These are phyloP conservation scores for Patiria pectinifera DNA, from an alignment of 53 echinoderm and acorn worm species.

Conservation along the genomic window DNA sequence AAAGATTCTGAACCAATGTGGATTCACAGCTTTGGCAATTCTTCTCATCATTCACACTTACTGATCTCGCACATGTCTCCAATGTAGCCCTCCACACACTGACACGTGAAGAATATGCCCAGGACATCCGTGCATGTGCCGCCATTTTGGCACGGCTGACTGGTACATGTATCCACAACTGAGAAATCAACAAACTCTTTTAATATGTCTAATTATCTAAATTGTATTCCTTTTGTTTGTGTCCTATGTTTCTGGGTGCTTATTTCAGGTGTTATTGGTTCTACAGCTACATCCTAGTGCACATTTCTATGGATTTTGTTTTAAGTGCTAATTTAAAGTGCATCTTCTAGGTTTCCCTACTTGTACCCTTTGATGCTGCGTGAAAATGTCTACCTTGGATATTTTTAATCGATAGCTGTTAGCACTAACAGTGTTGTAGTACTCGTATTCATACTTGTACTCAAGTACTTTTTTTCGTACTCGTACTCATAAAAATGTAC, in stretches of 20 bases:
- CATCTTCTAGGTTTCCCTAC: not conserved
- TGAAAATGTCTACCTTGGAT: too few species aligned
- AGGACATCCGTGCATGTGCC: slow-evolving; percentile 60
- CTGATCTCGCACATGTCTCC: slow-evolving; percentile 68
- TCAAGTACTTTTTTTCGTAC: too few species aligned
- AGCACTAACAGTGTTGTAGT: too few species aligned
- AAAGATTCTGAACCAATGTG: not conserved
- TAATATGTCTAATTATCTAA: not conserved
- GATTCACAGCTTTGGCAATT: not conserved
- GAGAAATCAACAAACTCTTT: slow-evolving; percentile 3
- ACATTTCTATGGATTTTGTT: not conserved
- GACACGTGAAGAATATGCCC: slow-evolving; percentile 56
- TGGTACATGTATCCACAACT: slow-evolving; percentile 64
- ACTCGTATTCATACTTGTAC: too few species aligned
- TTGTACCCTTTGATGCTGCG: too few species aligned
- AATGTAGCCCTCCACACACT: slow-evolving; percentile 66
- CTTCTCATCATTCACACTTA: slow-evolving; percentile 29
- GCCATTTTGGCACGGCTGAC: slow-evolving; percentile 70
- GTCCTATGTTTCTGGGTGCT: not conserved
- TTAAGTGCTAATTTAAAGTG: not conserved
- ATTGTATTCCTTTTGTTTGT: not conserved
- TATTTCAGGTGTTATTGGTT: not conserved
- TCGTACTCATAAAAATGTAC: too few species aligned
- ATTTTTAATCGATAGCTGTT: too few species aligned
- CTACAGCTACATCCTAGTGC: not conserved